phyloP scores from a whole-genome alignment of 1,140 invertebrate genomes.

The Drosophila bocki region DNA sequence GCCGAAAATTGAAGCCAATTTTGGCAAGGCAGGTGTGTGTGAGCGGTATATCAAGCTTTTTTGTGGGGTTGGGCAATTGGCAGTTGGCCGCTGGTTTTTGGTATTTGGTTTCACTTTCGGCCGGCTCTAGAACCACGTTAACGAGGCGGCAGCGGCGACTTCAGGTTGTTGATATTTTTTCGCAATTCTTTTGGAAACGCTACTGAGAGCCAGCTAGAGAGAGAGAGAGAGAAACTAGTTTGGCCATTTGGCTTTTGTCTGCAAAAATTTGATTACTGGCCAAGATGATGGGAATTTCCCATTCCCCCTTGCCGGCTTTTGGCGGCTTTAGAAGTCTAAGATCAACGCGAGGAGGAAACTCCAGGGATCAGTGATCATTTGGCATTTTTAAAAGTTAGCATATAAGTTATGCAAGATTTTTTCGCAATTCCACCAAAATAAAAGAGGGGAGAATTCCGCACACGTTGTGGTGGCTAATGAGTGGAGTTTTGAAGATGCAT shows the following conservation, averaged over 20 bases:
- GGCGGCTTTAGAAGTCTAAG: constrained; percentile 36
- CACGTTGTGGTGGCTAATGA: constrained; percentile 36
- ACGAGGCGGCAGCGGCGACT: constrained; percentile 38
- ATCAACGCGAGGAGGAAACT: constrained; percentile 4
- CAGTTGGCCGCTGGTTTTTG: constrained; percentile 37
- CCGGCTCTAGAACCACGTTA: constrained; percentile 66
- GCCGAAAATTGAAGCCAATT: constrained; percentile 54
- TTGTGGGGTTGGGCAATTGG: constrained; percentile 60
- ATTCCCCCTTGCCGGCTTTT: constrained; percentile 20
- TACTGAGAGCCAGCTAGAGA: neutral
- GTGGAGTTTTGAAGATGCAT: constrained; percentile 11
- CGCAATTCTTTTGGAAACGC: constrained; percentile 66
- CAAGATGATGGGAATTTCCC: constrained; percentile 27
- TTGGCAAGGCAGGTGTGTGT: constrained; percentile 21
- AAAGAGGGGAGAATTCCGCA: constrained; percentile 19
- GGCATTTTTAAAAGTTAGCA: constrained; percentile 39
- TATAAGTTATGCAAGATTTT: constrained; percentile 29
- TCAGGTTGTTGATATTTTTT: constrained; percentile 72
- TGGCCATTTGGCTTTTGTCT: constrained; percentile 51
- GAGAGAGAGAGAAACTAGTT: constrained; percentile 60
- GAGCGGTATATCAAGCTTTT: constrained; percentile 26
- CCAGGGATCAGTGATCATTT: constrained; percentile 25
- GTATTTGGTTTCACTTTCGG: constrained; percentile 77
- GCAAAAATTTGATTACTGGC: constrained; percentile 67
- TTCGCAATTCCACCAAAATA: constrained; percentile 14